These are phyloP conservation scores for Furnarius figulus DNA, from an alignment of 2,113 vertebrate species.

Conservation along the genomic window DNA sequence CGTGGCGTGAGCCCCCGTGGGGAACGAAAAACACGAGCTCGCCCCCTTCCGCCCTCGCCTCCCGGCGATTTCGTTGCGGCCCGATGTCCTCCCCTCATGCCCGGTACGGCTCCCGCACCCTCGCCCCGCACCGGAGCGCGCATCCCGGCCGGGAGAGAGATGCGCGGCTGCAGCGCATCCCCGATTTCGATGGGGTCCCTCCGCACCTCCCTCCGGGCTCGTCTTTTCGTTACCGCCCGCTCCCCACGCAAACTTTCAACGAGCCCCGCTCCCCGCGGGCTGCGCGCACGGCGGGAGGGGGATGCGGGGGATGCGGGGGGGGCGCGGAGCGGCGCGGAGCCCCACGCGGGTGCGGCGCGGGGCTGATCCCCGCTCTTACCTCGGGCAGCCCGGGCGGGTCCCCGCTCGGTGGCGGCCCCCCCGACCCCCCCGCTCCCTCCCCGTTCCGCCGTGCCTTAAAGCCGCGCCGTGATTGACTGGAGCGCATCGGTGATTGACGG, in stretches of 20 bases:
- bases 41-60: not conserved
- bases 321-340: not conserved
- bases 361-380: not conserved
- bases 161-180: not conserved
- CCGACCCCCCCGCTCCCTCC: not conserved
- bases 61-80: slow-evolving; percentile 23
- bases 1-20: not conserved
- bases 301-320: not conserved
- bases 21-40: not conserved
- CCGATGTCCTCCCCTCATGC: not conserved
- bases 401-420: slow-evolving; percentile 44
- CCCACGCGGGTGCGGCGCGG: not conserved
- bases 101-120: not conserved
- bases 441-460: not conserved
- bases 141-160: not conserved
- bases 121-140: not conserved
- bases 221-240: not conserved
- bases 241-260: not conserved
- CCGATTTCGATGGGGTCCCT: not conserved
- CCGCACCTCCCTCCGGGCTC: not conserved
- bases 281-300: not conserved
- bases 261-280: not conserved
- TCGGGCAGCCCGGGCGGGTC: slow-evolving; percentile 46
- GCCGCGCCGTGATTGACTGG: slow-evolving; percentile 64
- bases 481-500: slow-evolving; percentile 52